Percentiles rank a stretch among this genome's conserved stretches.
phyloP scores from a whole-genome alignment of 2,113 vertebrate genomes.

The Alouatta palliata region DNA sequence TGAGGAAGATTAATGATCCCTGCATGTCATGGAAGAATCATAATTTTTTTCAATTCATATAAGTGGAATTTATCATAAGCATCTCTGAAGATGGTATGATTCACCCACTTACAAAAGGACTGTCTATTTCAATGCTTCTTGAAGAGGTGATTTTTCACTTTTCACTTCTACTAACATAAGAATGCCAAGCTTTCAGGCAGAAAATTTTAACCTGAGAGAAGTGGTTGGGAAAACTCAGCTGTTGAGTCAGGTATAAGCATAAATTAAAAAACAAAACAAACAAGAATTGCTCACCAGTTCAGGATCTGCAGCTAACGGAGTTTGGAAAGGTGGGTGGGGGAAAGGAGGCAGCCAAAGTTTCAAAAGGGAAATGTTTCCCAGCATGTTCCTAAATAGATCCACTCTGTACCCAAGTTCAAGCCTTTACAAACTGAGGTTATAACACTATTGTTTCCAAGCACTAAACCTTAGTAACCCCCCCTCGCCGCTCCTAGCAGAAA shows the following conservation, averaged over 20 bases:
- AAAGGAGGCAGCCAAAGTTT: slow-evolving; percentile 68
- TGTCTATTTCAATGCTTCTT: not conserved
- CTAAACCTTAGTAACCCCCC: not conserved
- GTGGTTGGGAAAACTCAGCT: not conserved
- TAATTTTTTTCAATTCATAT: not conserved
- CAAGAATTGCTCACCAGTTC: not conserved
- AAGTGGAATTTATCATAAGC: slow-evolving; percentile 63
- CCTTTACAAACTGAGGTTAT: slow-evolving; percentile 21
- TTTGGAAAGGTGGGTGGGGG: slow-evolving; percentile 34
- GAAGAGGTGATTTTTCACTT: slow-evolving; percentile 65
- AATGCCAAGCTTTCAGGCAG: slow-evolving; percentile 26
- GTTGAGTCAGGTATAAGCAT: not conserved
- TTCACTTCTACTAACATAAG: slow-evolving; percentile 4
- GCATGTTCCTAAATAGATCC: not conserved
- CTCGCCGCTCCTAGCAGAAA: not conserved
- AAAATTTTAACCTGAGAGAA: slow-evolving; percentile 46
- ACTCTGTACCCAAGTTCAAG: not conserved
- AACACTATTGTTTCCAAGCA: not conserved
- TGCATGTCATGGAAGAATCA: slow-evolving; percentile 55
- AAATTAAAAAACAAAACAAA: slow-evolving; percentile 35
- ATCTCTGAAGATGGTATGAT: slow-evolving; percentile 57
- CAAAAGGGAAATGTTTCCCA: slow-evolving; percentile 22
- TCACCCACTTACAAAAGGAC: slow-evolving; percentile 56
- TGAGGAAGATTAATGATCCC: slow-evolving; percentile 70
- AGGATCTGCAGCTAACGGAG: slow-evolving; percentile 10